A percentile compares a stretch with the other conserved stretches of the same genome.
Evolutionary conservation across 2,113 vertebrate species (phyloP).

Genomic region (Alligator sinensis): DNA sequence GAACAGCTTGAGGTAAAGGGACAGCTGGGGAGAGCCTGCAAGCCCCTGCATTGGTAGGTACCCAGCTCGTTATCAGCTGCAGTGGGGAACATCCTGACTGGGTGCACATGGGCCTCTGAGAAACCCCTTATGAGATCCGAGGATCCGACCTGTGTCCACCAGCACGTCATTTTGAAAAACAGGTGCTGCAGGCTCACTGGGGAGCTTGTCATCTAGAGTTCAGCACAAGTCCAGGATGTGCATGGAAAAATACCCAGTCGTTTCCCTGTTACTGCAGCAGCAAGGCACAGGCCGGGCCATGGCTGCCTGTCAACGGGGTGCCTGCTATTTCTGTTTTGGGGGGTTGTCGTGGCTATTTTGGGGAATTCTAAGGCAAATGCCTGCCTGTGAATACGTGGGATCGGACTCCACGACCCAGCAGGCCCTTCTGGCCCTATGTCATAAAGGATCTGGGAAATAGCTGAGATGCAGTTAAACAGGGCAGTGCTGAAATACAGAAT

Average conservation of each 20-base stretch:
- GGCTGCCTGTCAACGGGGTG: too few relatives aligned
- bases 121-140: neutral
- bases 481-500: neutral
- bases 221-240: neutral
- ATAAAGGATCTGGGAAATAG: neutral
- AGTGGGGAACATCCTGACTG: constrained; percentile 24
- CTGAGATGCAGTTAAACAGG: neutral
- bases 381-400: too few relatives aligned
- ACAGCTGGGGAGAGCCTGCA: constrained; percentile 33
- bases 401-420: too few relatives aligned
- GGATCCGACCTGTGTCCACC: neutral
- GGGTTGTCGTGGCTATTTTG: too few relatives aligned
- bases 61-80: neutral
- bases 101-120: constrained; percentile 19
- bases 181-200: constrained; percentile 43
- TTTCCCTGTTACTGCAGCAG: too few relatives aligned
- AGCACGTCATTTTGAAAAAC: constrained; percentile 2
- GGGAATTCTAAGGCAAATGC: too few relatives aligned
- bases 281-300: too few relatives aligned
- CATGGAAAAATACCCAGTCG: neutral
- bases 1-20: constrained; percentile 46
- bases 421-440: too few relatives aligned
- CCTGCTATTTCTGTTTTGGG: too few relatives aligned
- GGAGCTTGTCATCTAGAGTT: neutral
- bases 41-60: constrained; percentile 50